phyloP scores from a whole-genome alignment of 2,113 vertebrate species.

The Myxocyprinus asiaticus region DNA sequence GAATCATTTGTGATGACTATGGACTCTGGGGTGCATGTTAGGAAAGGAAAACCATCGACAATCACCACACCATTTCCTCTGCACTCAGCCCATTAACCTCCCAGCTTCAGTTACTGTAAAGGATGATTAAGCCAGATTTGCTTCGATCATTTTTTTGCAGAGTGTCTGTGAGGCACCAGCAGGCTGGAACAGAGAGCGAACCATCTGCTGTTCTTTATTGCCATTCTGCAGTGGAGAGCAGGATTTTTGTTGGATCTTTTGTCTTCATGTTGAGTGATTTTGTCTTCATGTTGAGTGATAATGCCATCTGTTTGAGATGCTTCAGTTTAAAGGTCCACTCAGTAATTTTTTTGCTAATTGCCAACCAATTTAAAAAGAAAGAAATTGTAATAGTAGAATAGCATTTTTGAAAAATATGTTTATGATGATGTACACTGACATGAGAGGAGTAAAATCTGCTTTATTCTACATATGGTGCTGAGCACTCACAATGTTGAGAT shows the following conservation, averaged over 20 bases:
- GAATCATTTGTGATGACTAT: not conserved
- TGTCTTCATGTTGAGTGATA: not conserved
- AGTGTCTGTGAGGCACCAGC: slow-evolving; percentile 13
- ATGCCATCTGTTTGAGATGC: not conserved
- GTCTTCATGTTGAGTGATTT: not conserved
- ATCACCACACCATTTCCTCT: slow-evolving; percentile 17
- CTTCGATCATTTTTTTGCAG: slow-evolving; percentile 27
- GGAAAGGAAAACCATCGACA: slow-evolving; percentile 11
- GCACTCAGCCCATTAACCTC: slow-evolving; percentile 12
- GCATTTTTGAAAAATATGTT: too few species aligned
- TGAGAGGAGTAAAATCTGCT: too few species aligned
- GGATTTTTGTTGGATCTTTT: not conserved
- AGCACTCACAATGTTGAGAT: too few species aligned
- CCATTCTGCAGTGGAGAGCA: not conserved
- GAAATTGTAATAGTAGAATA: too few species aligned
- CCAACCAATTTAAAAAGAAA: too few species aligned
- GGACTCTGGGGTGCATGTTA: not conserved
- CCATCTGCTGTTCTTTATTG: slow-evolving; percentile 21
- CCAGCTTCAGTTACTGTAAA: slow-evolving; percentile 38
- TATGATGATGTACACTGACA: too few species aligned
- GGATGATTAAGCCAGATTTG: slow-evolving; percentile 43
- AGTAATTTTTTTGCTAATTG: too few species aligned
- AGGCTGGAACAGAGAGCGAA: not conserved
- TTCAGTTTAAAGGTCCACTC: not conserved
- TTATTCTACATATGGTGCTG: too few species aligned